Evolutionary conservation across 1,140 invertebrate species (phyloP), one percentile per base, ranked within the genome.

Genomic region (Platyura marginata): DNA sequence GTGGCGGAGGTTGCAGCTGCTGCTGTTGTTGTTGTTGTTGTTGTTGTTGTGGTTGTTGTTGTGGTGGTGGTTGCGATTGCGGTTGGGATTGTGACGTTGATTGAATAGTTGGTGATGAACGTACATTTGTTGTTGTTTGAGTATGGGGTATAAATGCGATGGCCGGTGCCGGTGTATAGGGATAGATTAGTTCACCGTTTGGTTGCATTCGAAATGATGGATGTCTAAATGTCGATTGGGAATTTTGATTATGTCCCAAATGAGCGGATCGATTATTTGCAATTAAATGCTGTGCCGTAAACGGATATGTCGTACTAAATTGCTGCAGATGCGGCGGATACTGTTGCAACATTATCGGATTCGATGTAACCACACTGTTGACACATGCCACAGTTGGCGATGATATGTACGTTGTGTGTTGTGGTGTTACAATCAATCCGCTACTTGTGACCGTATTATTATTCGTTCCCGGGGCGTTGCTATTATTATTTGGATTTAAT

Each of bases 141-240:
- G 48, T 25, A 9, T 62, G 69, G 55, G 59, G 72, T 53, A 62
- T 63, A 32, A 59, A 51, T 19, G 56, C 56, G 34, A 61, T 60
- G 6, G 59, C 51, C 35, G 45, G 64, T 41, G 59, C 56, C 43
- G 48, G 55, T 51, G 55, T 66, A 63, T 54, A 64, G 53, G 49
- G 68, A 57, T 59, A 55, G 52, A 58, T 46, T 50, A 62, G 47
- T 51, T 62, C 54, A 33, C 56, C 49, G 55, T 45, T 19, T 51
- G 64, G 49, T 16, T 42, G 62, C 51, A 57, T 55, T 58, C 19
- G 59, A 66, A 61, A 57, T 64, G 51, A 56, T 59, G 52, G 62
- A 35, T 41, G 19, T 25, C n/a, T n/a, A 39, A 25, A 9, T 21
- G 41, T 33, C 40, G 32, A 16, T n/a, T 20, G n/a, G 29, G 15